Percentiles rank a stretch among this genome's conserved stretches.
phyloP scores from a whole-genome alignment of 2,113 vertebrate genomes.

The Grus americana region DNA sequence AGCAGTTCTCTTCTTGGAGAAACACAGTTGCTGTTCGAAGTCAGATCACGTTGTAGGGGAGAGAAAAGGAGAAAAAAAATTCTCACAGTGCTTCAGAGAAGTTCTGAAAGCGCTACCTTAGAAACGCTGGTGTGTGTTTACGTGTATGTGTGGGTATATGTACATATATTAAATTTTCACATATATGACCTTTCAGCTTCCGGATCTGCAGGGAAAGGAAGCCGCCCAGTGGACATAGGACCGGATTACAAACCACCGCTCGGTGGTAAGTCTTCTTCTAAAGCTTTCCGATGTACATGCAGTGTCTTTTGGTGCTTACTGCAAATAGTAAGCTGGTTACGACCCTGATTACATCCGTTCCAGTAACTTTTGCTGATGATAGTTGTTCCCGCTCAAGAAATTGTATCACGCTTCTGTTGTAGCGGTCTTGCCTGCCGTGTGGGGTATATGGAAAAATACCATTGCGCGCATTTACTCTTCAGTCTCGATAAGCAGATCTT shows the following conservation, averaged over 20 bases:
- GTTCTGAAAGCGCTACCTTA: background rate
- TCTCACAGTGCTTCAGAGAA: background rate
- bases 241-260: slow-evolving; percentile 77
- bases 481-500: background rate
- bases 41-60: background rate
- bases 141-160: rapidly evolving
- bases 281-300: background rate
- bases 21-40: background rate
- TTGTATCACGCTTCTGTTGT: rapidly evolving
- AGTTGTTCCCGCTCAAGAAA: background rate
- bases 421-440: background rate
- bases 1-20: background rate
- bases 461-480: background rate
- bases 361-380: background rate
- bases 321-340: background rate
- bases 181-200: slow-evolving; percentile 72
- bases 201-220: slow-evolving; percentile 84
- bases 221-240: slow-evolving; percentile 70
- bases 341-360: background rate
- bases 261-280: slow-evolving; percentile 78
- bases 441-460: background rate
- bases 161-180: background rate
- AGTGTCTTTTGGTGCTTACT: background rate
- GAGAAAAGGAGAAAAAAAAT: background rate
- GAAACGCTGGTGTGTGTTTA: background rate